Evolutionary conservation across 2,888 invertebrate genomes (phyloP), one percentile per base, ranked within the genome.

Genomic region (Pyralis farinalis): DNA sequence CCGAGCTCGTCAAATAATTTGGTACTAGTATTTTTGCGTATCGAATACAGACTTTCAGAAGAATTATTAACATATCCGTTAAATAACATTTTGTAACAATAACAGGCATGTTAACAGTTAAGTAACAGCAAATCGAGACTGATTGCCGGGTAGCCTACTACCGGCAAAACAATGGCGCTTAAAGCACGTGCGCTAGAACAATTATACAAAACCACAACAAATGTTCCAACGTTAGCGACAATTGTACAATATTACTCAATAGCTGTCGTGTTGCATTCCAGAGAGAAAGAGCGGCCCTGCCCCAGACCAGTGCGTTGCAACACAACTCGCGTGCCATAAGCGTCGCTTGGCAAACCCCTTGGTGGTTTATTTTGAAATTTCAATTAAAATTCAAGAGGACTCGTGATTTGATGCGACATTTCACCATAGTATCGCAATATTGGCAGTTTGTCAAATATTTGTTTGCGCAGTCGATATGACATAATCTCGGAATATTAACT

Each of bases 241-340:
- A 53, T 47, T 47, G 48, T 50, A 46, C 11, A 28, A 10, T 22
- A 16, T 46, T 37, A 30, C 46, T 12, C 44, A 51, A 47, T 47
- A 52, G 50, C 43, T 49, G 50, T 52, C 53, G 51, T 50, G 64
- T 69, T 62, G 63, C 77, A 78, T 83, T 78, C 77, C 68, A 58
- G 47, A 58, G 74, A 77, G 81, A 81, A 80, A 84, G 79, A 84
- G 63, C 67, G 70, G 75, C 72, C 74, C 71, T 78, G 71, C 60
- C 70, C 60, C 57, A 57, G 64, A 68, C 70, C 60, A 57, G 69
- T 66, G 49, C 47, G 45, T 85, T 78, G 70, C 74, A 64, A 80
- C 73, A 82, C 61, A 37, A 22, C 27, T 56, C 57, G 58, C 65
- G 52, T 56, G 63, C 69, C 58, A 67, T 70, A 74, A 70, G 58